phyloP scores from a whole-genome alignment of 2,888 invertebrate species.

The Cryptocephalus moraei region DNA sequence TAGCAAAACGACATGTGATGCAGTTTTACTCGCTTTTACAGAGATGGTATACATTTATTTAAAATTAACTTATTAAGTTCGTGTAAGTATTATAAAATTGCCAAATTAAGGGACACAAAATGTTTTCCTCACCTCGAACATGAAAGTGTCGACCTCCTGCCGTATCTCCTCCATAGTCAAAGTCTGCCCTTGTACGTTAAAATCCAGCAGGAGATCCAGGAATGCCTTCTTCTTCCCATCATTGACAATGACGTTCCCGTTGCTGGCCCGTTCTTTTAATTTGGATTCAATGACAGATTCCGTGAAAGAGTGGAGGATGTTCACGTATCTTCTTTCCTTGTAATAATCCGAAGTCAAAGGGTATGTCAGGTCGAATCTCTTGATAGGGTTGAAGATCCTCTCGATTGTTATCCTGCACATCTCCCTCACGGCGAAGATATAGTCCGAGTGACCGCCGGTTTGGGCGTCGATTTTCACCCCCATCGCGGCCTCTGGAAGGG shows the following conservation, averaged over 20 bases:
- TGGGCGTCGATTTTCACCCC: slow-evolving; percentile 66
- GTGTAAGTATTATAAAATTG: no score
- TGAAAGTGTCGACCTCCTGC: slow-evolving; percentile 64
- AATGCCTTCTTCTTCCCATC: slow-evolving; percentile 50
- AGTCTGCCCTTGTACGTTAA: slow-evolving; percentile 45
- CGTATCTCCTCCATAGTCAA: slow-evolving; percentile 50
- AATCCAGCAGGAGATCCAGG: slow-evolving; percentile 50
- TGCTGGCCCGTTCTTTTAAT: slow-evolving; percentile 5
- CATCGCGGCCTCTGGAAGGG: slow-evolving; percentile 69
- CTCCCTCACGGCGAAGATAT: slow-evolving; percentile 59
- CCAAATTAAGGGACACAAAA: no score
- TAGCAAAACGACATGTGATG: no score
- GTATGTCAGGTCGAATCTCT: slow-evolving; percentile 39
- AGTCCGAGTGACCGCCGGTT: slow-evolving; percentile 53
- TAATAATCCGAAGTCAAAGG: slow-evolving; percentile 48
- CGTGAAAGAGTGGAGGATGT: slow-evolving; percentile 43
- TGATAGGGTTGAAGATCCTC: slow-evolving; percentile 37
- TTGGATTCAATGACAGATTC: slow-evolving; percentile 41
- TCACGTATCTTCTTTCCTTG: slow-evolving; percentile 37
- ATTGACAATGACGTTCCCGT: slow-evolving; percentile 1
- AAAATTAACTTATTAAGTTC: no score
- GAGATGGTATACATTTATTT: no score
- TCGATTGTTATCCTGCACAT: slow-evolving; percentile 28
- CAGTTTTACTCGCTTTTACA: no score
- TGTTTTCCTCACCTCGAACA: slow-evolving; percentile 56